Percentiles rank a stretch among this genome's conserved stretches.
phyloP scores from a whole-genome alignment of 2,888 invertebrate species.

The Hipparchia semele region DNA sequence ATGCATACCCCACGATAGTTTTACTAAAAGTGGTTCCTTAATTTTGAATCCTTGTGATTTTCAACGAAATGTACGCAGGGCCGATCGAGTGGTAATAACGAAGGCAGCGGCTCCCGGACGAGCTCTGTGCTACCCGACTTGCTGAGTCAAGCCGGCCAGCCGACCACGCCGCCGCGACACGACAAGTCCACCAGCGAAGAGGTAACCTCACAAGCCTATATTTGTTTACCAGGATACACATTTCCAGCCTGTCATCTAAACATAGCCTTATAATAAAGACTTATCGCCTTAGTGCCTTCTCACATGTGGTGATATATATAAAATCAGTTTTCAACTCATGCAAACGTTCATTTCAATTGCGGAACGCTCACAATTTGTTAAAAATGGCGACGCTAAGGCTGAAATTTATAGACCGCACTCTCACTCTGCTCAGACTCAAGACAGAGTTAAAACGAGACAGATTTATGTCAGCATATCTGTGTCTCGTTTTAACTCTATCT shows the following conservation, averaged over 20 bases:
- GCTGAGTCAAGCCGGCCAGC: constrained; percentile 93
- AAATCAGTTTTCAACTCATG: too few relatives aligned
- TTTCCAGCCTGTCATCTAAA: constrained; percentile 13
- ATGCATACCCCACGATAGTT: too few relatives aligned
- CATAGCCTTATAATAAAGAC: constrained; percentile 13
- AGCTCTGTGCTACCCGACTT: constrained; percentile 98
- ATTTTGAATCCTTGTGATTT: constrained; percentile 30
- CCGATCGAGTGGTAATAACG: constrained; percentile 74
- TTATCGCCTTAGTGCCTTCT: not conserved
- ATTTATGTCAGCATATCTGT: too few relatives aligned
- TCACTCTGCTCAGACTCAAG: too few relatives aligned
- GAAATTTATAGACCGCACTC: too few relatives aligned
- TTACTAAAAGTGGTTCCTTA: not conserved
- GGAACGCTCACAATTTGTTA: too few relatives aligned
- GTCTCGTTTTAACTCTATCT: too few relatives aligned
- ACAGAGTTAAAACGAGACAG: too few relatives aligned
- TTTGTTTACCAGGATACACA: constrained; percentile 4
- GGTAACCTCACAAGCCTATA: constrained; percentile 83
- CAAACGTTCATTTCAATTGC: too few relatives aligned
- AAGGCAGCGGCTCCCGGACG: constrained; percentile 89
- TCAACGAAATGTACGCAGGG: constrained; percentile 52
- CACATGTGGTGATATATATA: too few relatives aligned
- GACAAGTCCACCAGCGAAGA: constrained; percentile 98
- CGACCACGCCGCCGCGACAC: constrained; percentile 93
- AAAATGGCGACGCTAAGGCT: too few relatives aligned